A percentile compares a stretch with the other conserved stretches of the same genome.
Conservation (phyloP, 2,888 invertebrate genomes). For the Parnassius orleans region DNA sequence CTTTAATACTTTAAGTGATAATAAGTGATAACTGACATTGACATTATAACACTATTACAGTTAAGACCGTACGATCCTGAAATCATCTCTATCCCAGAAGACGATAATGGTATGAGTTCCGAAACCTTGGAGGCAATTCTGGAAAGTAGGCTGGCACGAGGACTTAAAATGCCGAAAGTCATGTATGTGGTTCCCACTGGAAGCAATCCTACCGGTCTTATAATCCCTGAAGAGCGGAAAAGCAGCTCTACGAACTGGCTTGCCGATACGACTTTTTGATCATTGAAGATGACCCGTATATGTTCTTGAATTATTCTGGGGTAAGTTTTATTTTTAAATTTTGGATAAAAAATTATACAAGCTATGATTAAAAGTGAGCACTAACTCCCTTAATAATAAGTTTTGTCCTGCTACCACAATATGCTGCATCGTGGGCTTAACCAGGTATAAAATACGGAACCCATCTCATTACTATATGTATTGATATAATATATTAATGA, state of each 20-base stretch:
- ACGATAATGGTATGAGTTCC: conserved; percentile 85
- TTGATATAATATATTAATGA: too few relatives aligned
- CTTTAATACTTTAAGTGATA: too few relatives aligned
- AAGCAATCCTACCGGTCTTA: conserved; percentile 87
- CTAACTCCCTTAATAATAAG: too few relatives aligned
- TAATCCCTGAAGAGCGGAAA: conserved; percentile 84
- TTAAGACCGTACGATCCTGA: conserved; percentile 84
- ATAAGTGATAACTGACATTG: too few relatives aligned
- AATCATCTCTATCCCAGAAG: conserved; percentile 85
- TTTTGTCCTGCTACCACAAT: too few relatives aligned
- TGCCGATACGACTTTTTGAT: conserved; percentile 89
- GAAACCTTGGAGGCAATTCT: conserved; percentile 80
- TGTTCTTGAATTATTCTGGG: conserved; percentile 86
- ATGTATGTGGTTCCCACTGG: conserved; percentile 89
- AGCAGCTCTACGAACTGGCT: conserved; percentile 86
- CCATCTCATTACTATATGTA: too few relatives aligned
- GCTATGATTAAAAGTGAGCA: too few relatives aligned
- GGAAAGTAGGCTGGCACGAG: conserved; percentile 59
- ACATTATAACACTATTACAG: conserved; percentile 59
- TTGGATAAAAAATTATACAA: too few relatives aligned
- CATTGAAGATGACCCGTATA: conserved; percentile 91
- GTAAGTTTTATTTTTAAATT: conserved; percentile 50
- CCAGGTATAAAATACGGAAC: too few relatives aligned
- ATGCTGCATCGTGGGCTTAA: too few relatives aligned
- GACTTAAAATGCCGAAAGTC: conserved; percentile 84